Base-by-base conservation (phyloP, 2,888 invertebrate genomes). In the Antheraea yamamai region DNA sequence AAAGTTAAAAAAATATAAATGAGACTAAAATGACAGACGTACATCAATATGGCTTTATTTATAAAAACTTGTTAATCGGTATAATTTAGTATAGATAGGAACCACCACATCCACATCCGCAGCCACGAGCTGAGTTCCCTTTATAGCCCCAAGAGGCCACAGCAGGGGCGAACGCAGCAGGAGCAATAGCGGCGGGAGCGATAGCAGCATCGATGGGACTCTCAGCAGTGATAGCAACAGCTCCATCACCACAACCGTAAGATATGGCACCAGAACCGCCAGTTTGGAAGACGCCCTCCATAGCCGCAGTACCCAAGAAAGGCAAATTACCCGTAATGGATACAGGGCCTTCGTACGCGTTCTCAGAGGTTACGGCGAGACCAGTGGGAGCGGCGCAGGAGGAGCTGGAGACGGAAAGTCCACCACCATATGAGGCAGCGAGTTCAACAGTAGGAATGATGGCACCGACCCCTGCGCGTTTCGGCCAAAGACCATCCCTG, bases 201-300 rank as follows among this genome's bases (percentile, higher is more conserved):
- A 64, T 6, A 30, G 72, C 72, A 23, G 30, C 64, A 64, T 47
- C 72, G 8, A 61, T 26, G n/a, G 75, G 66, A 52, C 75, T 52
- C 66, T 75, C 75, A n/a, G 72, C 76, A 23, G 72, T 75, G 10
- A 75, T 75, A 51, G 72, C 52, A 16, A 75, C 72, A 14, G 74
- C 68, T 12, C 76, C 75, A 66, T 77, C 74, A 7, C 74, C 77
- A 75, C 79, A 76, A 39, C 78, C 75, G 78, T 79, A 80, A 2
- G 81, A 78, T 23, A 86, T 81, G 1, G 80, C 78, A 10, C 86
- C 86, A 39, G 80, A 75, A 0, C 86, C 86, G 20, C 77, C 74
- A 7, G 84, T 82, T 4, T 85, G 83, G 20, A 85, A 74, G 4
- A 81, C 76, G 7, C 87, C 88, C 76, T 87, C 85, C 72, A 87